These are phyloP conservation scores for Anguilla rostrata DNA, from an alignment of 2,113 vertebrate species.

Conservation along the genomic window DNA sequence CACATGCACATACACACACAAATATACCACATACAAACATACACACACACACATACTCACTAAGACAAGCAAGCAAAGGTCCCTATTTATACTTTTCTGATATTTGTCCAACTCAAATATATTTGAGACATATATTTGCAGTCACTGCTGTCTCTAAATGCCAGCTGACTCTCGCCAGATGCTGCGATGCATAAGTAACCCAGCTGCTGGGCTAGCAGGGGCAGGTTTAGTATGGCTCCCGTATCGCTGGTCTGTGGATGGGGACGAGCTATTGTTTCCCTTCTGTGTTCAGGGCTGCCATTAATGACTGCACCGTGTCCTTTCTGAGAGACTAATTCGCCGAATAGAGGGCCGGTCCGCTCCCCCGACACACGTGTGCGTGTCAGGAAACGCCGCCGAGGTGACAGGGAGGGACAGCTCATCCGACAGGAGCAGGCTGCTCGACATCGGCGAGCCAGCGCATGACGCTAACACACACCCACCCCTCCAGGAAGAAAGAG, in stretches of 20 bases:
- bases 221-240: constrained; percentile 6
- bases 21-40: neutral
- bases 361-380: neutral
- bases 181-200: constrained; percentile 7
- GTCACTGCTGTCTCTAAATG: neutral
- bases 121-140: neutral
- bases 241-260: constrained; percentile 15
- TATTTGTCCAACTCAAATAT: neutral
- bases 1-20: neutral
- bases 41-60: neutral
- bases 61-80: neutral
- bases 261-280: constrained; percentile 23
- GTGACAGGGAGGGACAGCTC: constrained; percentile 17
- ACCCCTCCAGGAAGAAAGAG: neutral
- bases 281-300: constrained; percentile 7
- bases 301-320: constrained; percentile 12
- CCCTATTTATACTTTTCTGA: neutral
- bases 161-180: constrained; percentile 7
- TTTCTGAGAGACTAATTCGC: neutral
- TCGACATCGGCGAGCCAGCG: neutral
- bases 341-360: constrained; percentile 1
- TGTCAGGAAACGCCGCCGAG: constrained; percentile 10
- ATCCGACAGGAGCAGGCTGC: neutral
- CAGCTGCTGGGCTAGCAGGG: constrained; percentile 9
- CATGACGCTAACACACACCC: neutral